Evolutionary conservation across 1,140 invertebrate genomes (phyloP).

Genomic region (Arion vulgaris): DNA sequence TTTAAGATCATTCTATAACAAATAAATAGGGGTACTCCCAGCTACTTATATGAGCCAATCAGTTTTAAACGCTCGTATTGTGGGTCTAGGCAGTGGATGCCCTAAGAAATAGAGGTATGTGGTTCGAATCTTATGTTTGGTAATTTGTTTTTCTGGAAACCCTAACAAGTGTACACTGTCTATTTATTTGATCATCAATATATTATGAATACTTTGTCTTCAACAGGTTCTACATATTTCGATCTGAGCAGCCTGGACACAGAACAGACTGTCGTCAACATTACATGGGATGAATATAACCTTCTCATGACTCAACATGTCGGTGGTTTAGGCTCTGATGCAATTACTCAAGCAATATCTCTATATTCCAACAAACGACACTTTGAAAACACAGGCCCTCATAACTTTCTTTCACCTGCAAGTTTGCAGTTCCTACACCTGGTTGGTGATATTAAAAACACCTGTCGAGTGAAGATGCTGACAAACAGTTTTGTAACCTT

Average conservation of each 20-base stretch:
- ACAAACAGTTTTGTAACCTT: background rate
- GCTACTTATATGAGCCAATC: too few relatives aligned
- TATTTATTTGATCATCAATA: too few relatives aligned
- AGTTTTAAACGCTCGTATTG: too few relatives aligned
- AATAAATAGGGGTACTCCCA: too few relatives aligned
- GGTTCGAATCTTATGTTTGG: too few relatives aligned
- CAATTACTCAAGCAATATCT: background rate
- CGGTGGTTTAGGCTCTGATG: background rate
- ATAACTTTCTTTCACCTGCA: background rate
- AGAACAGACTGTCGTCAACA: background rate
- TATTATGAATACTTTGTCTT: too few relatives aligned
- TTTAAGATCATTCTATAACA: too few relatives aligned
- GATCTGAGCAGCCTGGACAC: conserved; percentile 16
- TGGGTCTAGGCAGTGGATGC: too few relatives aligned
- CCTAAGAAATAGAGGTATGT: too few relatives aligned
- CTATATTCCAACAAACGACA: background rate
- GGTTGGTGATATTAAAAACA: conserved; percentile 7
- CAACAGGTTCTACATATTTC: conserved; percentile 29
- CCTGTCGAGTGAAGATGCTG: conserved; percentile 14
- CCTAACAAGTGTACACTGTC: too few relatives aligned
- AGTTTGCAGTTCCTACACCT: conserved; percentile 1
- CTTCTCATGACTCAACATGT: background rate
- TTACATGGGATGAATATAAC: conserved; percentile 28
- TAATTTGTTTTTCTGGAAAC: too few relatives aligned
- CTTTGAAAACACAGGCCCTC: background rate